Evolutionary conservation across 2,797 vertebrate species (phyloP).

Genomic region (Aselliscus stoliczkanus): DNA sequence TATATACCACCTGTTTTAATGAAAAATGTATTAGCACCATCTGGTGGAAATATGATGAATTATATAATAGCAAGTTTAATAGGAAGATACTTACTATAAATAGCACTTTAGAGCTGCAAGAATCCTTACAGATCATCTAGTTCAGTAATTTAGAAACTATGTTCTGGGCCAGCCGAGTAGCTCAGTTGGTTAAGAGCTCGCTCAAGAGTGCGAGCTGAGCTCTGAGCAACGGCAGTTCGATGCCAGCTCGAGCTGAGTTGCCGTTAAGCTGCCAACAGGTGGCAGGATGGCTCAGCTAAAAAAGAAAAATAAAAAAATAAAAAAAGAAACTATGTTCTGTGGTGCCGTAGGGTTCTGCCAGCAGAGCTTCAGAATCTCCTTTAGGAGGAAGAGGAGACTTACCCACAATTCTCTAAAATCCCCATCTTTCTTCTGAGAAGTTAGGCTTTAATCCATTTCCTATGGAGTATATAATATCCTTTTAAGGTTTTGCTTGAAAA

Average conservation of each 20-base stretch:
- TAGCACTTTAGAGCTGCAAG: background rate
- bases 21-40: conserved; percentile 72
- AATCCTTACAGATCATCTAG: background rate
- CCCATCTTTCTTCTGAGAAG: background rate
- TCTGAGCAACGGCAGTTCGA: too few relatives aligned
- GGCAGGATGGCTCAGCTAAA: too few relatives aligned
- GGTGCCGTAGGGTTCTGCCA: background rate
- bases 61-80: conserved; percentile 26
- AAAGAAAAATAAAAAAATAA: too few relatives aligned
- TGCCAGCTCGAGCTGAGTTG: too few relatives aligned
- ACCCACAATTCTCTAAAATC: background rate
- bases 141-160: conserved; percentile 18
- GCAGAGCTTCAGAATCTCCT: background rate
- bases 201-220: too few relatives aligned
- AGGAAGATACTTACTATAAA: conserved; percentile 3
- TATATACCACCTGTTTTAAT: background rate
- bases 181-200: too few relatives aligned
- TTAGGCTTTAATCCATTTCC: conserved; percentile 18
- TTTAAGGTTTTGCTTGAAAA: conserved; percentile 40
- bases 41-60: conserved; percentile 71
- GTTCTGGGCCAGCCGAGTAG: too few relatives aligned
- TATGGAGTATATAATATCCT: background rate
- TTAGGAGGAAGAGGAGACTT: background rate
- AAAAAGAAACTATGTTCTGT: conserved; percentile 15
- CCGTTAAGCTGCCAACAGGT: too few relatives aligned